Conservation (phyloP, 2,797 vertebrate species). For the Malacoctenus gilli region DNA sequence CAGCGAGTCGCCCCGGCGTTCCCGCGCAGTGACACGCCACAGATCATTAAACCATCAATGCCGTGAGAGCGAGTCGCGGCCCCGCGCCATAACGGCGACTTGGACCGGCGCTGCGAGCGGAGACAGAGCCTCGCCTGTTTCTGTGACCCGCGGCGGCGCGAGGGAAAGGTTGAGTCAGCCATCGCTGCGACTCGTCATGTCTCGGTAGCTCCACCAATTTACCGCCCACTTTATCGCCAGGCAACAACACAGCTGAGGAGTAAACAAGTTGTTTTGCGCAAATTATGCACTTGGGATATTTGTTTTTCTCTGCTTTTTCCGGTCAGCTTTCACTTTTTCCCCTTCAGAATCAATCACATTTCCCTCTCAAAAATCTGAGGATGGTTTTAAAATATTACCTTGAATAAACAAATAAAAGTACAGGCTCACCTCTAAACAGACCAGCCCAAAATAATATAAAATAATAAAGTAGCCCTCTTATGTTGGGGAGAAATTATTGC, state of each 20-base stretch:
- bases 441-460: too few species aligned
- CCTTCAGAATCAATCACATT: not conserved
- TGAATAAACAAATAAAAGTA: too few species aligned
- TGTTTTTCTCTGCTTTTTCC: conserved; percentile 3
- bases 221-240: conserved; percentile 64
- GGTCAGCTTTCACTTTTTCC: not conserved
- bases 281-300: conserved; percentile 25
- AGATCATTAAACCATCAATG: conserved; percentile 68
- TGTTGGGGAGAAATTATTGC: too few species aligned
- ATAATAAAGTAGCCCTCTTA: too few species aligned
- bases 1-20: conserved; percentile 29
- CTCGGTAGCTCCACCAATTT: conserved; percentile 51
- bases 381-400: too few species aligned
- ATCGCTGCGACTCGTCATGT: conserved; percentile 61
- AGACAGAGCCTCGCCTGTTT: conserved; percentile 74
- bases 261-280: conserved; percentile 39
- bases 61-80: conserved; percentile 50
- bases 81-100: conserved; percentile 39
- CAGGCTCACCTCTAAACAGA: too few species aligned
- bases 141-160: conserved; percentile 42
- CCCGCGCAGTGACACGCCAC: conserved; percentile 49
- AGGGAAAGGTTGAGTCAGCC: conserved; percentile 71
- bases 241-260: conserved; percentile 10
- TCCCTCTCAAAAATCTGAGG: too few species aligned
- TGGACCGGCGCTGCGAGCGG: conserved; percentile 33